Percentiles rank a stretch among this genome's conserved stretches.
These are phyloP conservation scores for Dendrolimus houi DNA, from an alignment of 2,888 invertebrate species.

Conservation along the genomic window DNA sequence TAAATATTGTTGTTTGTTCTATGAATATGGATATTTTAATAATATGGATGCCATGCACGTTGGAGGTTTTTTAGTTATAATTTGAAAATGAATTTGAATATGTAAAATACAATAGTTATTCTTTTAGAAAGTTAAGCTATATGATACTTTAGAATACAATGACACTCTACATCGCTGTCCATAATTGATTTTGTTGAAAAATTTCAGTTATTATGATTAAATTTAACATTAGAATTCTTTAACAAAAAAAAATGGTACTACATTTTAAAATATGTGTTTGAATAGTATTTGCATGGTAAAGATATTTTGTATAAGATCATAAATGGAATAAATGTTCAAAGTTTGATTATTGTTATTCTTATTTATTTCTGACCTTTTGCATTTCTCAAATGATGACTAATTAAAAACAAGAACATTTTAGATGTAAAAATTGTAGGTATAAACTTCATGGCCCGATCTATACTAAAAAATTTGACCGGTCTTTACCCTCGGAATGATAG, in stretches of 20 bases:
- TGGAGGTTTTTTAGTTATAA: slow-evolving; percentile 6
- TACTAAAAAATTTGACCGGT: too few relatives aligned
- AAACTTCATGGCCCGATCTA: too few relatives aligned
- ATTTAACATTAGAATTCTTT: background rate
- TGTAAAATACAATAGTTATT: background rate
- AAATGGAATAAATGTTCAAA: background rate
- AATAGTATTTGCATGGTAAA: background rate
- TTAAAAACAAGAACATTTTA: too few relatives aligned
- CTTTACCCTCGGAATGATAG: too few relatives aligned
- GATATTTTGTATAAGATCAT: background rate
- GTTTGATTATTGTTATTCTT: background rate
- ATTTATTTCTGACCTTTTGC: background rate
- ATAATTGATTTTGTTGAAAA: background rate
- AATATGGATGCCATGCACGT: slow-evolving; percentile 17
- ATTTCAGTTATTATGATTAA: background rate
- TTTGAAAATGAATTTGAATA: slow-evolving; percentile 7
- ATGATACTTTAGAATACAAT: background rate
- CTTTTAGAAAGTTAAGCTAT: slow-evolving; percentile 16
- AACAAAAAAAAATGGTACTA: slow-evolving; percentile 4
- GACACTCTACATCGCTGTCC: background rate
- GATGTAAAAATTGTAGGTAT: too few relatives aligned
- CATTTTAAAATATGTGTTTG: background rate
- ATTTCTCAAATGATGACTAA: too few relatives aligned
- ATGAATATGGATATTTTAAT: slow-evolving; percentile 14
- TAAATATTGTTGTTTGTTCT: slow-evolving; percentile 13